A percentile compares a stretch with the other conserved stretches of the same genome.
Evolutionary conservation across 2,113 vertebrate species (phyloP).

Genomic region (rabbit (Oryctolagus cuniculus)): DNA sequence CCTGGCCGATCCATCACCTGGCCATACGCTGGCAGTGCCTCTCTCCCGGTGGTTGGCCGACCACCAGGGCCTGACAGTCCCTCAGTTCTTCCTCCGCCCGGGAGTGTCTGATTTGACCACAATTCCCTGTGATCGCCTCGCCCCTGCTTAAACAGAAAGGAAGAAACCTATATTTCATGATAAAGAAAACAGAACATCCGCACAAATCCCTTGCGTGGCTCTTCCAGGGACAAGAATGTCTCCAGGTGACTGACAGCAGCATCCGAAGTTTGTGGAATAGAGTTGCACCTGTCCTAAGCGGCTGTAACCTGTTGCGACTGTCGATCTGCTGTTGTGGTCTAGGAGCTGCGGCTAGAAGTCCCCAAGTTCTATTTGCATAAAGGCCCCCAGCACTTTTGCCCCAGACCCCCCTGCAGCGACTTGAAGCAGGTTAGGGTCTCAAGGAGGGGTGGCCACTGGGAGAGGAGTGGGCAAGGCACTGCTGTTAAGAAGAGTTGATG

Average conservation of each 20-base stretch:
- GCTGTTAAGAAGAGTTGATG: neutral
- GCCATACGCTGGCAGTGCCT: neutral
- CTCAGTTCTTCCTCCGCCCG: neutral
- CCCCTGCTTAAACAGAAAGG: constrained; percentile 21
- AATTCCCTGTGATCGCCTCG: neutral
- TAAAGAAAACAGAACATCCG: constrained; percentile 18
- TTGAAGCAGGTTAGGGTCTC: neutral
- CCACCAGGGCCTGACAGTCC: neutral
- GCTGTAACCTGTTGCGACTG: neutral
- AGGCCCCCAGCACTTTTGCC: neutral
- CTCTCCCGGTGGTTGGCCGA: neutral
- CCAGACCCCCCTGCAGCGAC: neutral
- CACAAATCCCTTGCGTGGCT: neutral
- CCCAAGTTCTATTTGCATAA: neutral
- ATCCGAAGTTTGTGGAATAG: neutral
- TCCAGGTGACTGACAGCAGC: neutral
- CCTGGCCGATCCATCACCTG: neutral
- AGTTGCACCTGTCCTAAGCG: neutral
- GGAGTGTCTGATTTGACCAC: neutral
- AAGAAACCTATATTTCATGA: constrained; percentile 17
- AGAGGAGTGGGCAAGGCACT: neutral
- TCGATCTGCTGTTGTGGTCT: neutral
- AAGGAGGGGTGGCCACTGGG: neutral
- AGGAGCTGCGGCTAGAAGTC: neutral
- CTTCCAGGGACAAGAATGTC: neutral